Conservation (phyloP, 2,113 vertebrate genomes). For the Erpornis zantholeuca region DNA sequence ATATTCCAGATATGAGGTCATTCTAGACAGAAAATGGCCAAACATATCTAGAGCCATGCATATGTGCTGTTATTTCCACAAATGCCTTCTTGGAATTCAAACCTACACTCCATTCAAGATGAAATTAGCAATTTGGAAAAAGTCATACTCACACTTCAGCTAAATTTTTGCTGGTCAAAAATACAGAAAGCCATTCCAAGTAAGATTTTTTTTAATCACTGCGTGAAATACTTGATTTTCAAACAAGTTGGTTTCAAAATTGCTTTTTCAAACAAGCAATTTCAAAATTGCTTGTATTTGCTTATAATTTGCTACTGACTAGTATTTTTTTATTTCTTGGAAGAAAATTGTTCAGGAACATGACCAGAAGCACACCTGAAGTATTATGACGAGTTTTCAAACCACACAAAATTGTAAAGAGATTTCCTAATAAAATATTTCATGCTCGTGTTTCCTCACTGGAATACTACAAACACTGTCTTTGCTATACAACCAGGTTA, state of each 20-base stretch:
- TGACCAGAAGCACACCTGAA: background rate
- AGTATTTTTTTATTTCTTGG: background rate
- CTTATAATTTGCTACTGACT: background rate
- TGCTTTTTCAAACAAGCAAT: too few species aligned
- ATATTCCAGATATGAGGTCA: background rate
- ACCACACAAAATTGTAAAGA: background rate
- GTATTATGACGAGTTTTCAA: background rate
- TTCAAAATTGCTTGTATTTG: background rate
- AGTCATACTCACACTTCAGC: background rate
- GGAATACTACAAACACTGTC: background rate
- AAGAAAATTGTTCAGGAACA: background rate
- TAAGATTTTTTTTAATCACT: background rate
- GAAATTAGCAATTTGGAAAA: background rate
- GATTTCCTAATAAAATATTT: background rate
- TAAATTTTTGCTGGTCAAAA: background rate
- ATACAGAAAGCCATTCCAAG: background rate
- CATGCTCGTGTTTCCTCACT: background rate
- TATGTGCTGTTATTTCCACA: background rate
- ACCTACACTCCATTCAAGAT: background rate
- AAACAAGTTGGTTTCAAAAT: background rate
- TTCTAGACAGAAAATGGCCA: background rate
- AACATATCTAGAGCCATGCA: accelerated
- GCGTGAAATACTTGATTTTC: background rate
- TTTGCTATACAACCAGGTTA: background rate
- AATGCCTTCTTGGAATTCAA: background rate